These are phyloP conservation scores for Druceiella hillmani DNA, from an alignment of 2,888 invertebrate genomes.

Conservation along the genomic window DNA sequence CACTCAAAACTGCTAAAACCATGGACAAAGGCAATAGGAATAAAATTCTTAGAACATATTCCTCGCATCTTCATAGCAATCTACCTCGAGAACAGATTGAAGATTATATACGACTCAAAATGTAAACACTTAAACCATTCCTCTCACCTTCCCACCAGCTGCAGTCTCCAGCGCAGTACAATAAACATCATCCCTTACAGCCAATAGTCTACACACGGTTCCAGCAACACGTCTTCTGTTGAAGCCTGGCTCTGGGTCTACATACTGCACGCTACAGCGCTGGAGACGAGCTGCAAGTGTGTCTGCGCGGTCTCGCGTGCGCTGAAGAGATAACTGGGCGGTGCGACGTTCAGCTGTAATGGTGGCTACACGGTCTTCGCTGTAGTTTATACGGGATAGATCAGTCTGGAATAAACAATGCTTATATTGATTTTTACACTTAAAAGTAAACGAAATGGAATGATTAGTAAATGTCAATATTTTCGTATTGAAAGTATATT, in stretches of 20 bases:
- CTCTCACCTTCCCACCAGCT: slow-evolving; percentile 74
- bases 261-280: slow-evolving; percentile 64
- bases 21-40: too few species aligned
- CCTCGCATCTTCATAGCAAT: too few species aligned
- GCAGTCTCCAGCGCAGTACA: slow-evolving; percentile 80
- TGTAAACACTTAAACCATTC: too few species aligned
- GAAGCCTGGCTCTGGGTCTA: slow-evolving; percentile 72
- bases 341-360: too few species aligned
- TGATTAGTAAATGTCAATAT: slow-evolving; percentile 7
- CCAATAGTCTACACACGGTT: slow-evolving; percentile 73
- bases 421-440: slow-evolving; percentile 2
- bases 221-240: slow-evolving; percentile 64
- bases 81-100: too few species aligned
- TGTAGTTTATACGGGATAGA: slow-evolving; percentile 51
- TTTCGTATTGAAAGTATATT: too few species aligned
- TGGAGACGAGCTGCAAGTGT: slow-evolving; percentile 53
- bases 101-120: too few species aligned
- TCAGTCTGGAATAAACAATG: slow-evolving; percentile 36
- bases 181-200: slow-evolving; percentile 61
- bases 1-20: too few species aligned
- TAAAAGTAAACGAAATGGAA: slow-evolving; percentile 1
- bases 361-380: slow-evolving; percentile 55
- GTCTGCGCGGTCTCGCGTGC: slow-evolving; percentile 51
- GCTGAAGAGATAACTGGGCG: slow-evolving; percentile 51
- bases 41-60: too few species aligned